Evolutionary conservation across 2,113 vertebrate genomes (phyloP), one percentile per base, ranked within the genome.

Genomic region (Catharus minimus): DNA sequence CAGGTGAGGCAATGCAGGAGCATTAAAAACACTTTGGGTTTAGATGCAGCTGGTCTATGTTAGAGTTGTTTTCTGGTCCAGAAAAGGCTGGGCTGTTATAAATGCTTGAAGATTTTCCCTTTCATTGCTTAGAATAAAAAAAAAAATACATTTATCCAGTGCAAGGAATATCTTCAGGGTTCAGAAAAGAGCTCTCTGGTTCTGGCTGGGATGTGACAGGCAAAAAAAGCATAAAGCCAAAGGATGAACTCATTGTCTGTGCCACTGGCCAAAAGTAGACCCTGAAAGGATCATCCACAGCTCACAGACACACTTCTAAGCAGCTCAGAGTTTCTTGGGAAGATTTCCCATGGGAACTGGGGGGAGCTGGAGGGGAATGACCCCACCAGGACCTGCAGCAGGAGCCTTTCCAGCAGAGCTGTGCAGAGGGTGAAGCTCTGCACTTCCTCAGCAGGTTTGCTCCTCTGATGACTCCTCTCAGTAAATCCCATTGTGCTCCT

Each of bases 1-100:
- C 95, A 96, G 95, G 95, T 96, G 75, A 90, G 64, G 84, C 77
- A 95, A 82, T 8, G 60, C 56, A 89, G 56, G 22, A 79, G 65
- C 78, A 77, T 89, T 92, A 87, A 89, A 95, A 77, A 1, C 62
- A 64, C 24, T 93, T 79, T 49, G 81, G 88, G 83, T 95, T 82
- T 49, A 66, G 62, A 93, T 80, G 71, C 89, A 94, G 73, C 84
- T 96, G 91, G 88, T 95, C 82, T 57, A 85, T 28, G 89, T 92
- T 93, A 94, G 66, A 79, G 67, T 62, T 89, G 71, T 89, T 95
- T 88, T 96, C 91, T 93, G 26, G 13, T 87, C 78, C 91, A 93
- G 87, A 85, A 92, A 93, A 76, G 28, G 62, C 46, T 91, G 78
- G 86, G 71, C 62, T 89, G n/a, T 87, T 93, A 61, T 78, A 38